Percentiles rank a stretch among this genome's conserved stretches.
These are phyloP conservation scores for Hypocryptadius cinnamomeus DNA, from an alignment of 2,113 vertebrate species.

Conservation along the genomic window DNA sequence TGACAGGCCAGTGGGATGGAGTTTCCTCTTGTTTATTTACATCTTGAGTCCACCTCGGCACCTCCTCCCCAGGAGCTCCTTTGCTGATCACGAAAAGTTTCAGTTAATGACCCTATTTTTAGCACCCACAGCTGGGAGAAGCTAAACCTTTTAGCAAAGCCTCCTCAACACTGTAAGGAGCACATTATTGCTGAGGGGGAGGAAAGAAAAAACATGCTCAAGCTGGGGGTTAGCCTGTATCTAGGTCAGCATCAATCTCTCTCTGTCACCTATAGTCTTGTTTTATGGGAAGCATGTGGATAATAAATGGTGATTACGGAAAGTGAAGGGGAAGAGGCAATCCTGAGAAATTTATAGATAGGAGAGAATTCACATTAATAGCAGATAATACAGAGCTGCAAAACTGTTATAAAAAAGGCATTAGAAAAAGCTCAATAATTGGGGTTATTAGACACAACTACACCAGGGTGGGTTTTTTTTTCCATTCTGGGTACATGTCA, in stretches of 20 bases:
- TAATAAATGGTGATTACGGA: slow-evolving; percentile 17
- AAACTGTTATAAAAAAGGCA: slow-evolving; percentile 47
- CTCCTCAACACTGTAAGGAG: background rate
- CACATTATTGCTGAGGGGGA: background rate
- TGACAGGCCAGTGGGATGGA: background rate
- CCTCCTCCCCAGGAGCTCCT: background rate
- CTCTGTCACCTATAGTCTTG: background rate
- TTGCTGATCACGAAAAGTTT: background rate
- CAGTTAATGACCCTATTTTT: slow-evolving; percentile 22
- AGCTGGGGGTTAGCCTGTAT: background rate
- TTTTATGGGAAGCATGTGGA: slow-evolving; percentile 10
- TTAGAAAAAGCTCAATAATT: slow-evolving; percentile 39
- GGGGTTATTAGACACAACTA: slow-evolving; percentile 37
- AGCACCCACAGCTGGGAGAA: background rate
- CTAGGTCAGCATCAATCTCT: slow-evolving; percentile 43
- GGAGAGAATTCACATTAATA: slow-evolving; percentile 35
- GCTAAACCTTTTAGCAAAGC: slow-evolving; percentile 11
- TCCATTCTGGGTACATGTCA: background rate
- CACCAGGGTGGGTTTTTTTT: background rate
- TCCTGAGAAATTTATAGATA: slow-evolving; percentile 32
- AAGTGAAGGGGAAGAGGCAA: slow-evolving; percentile 29
- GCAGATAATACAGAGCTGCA: slow-evolving; percentile 4
- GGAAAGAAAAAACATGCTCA: background rate
- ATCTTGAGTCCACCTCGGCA: background rate
- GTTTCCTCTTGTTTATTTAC: background rate